phyloP scores from a whole-genome alignment of 2,797 vertebrate genomes.

The Oryzias dopingdopingensis region DNA sequence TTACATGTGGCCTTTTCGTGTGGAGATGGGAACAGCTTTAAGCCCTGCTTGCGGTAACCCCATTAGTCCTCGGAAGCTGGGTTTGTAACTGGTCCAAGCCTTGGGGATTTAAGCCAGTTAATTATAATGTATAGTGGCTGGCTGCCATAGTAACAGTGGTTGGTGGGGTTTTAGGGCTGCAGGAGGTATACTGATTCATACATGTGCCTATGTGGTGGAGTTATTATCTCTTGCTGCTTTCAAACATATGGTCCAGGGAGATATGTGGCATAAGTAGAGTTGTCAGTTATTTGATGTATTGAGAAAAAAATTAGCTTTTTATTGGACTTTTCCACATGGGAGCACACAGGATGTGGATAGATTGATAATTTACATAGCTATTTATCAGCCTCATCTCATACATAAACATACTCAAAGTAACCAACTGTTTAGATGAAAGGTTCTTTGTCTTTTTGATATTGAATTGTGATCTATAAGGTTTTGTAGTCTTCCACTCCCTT shows the following conservation, averaged over 20 bases:
- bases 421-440: constrained; percentile 7
- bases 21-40: constrained; percentile 2
- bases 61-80: constrained; percentile 51
- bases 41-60: constrained; percentile 15
- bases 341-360: constrained; percentile 26
- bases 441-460: constrained; percentile 3
- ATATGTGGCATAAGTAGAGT: constrained; percentile 53
- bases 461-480: constrained; percentile 9
- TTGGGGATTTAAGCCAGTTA: constrained; percentile 58
- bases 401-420: neutral
- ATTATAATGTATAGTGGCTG: constrained; percentile 71
- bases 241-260: constrained; percentile 58
- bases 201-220: constrained; percentile 19
- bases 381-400: constrained; percentile 20
- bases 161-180: constrained; percentile 34
- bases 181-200: constrained; percentile 29
- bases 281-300: constrained; percentile 46
- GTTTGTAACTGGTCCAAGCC: constrained; percentile 39
- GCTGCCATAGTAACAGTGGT: constrained; percentile 66
- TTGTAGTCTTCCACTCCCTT: neutral
- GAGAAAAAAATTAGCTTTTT: constrained; percentile 33
- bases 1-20: constrained; percentile 27
- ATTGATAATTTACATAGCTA: constrained; percentile 37
- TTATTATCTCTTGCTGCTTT: constrained; percentile 60
- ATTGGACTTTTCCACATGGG: constrained; percentile 28